Evolutionary conservation across 2,113 vertebrate species (phyloP).

Genomic region (Chamaea fasciata): DNA sequence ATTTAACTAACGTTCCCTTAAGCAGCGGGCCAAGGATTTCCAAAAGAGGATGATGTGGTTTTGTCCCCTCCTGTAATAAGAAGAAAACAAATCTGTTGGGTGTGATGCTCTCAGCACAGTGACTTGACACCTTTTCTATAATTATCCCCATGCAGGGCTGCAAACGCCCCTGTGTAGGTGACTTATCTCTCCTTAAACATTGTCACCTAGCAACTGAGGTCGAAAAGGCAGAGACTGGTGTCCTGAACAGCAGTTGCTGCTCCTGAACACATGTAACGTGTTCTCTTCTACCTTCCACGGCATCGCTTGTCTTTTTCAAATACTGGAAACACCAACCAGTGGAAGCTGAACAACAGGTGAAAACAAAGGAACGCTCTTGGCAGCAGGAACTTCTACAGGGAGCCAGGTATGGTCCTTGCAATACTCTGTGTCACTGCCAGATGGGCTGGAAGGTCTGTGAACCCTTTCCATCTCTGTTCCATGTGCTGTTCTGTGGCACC

Average conservation of each 20-base stretch:
- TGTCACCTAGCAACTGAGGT: not conserved
- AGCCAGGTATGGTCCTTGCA: not conserved
- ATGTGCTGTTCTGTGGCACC: fast-evolving
- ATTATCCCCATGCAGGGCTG: not conserved
- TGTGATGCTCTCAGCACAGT: not conserved
- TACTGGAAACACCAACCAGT: not conserved
- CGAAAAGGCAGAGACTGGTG: not conserved
- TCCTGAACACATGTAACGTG: not conserved
- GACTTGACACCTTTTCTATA: not conserved
- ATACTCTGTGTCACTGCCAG: not conserved
- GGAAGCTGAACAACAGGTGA: not conserved
- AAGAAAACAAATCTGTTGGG: not conserved
- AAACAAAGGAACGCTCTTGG: not conserved
- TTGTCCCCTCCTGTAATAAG: constrained; percentile 54
- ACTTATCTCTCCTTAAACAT: not conserved
- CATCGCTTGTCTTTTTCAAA: not conserved
- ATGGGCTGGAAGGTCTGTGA: not conserved
- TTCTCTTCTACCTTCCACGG: not conserved
- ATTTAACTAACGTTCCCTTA: constrained; percentile 69
- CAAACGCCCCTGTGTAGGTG: not conserved
- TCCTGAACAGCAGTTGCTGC: not conserved
- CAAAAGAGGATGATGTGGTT: constrained; percentile 29
- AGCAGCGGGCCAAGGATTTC: constrained; percentile 66
- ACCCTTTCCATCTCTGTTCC: not conserved
- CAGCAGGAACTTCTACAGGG: not conserved